Evolutionary conservation across 2,113 vertebrate species (phyloP).

Genomic region (Lagopus leucura): DNA sequence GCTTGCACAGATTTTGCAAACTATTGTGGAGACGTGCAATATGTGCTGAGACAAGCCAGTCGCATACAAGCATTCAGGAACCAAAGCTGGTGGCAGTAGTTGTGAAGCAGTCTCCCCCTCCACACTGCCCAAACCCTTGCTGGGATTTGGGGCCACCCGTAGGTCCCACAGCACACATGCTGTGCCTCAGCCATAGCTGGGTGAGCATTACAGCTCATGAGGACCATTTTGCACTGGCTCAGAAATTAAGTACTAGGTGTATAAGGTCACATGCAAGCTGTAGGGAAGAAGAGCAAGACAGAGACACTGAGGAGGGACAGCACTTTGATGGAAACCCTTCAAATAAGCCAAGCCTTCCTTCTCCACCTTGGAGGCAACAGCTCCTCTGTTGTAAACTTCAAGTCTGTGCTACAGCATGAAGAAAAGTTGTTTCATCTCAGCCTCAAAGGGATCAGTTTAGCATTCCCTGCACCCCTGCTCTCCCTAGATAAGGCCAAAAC

Average conservation of each 20-base stretch:
- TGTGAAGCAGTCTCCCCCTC: neutral
- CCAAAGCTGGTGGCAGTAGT: neutral
- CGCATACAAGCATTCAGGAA: neutral
- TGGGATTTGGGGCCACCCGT: accelerated
- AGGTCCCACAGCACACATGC: accelerated
- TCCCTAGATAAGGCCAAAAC: neutral
- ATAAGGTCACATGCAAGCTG: neutral
- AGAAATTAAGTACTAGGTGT: neutral
- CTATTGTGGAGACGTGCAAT: neutral
- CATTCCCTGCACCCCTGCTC: neutral
- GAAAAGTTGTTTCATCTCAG: neutral
- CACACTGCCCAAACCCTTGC: accelerated
- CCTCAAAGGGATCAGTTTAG: neutral
- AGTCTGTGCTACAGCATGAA: neutral
- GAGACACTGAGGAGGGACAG: neutral
- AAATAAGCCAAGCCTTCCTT: neutral
- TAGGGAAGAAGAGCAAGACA: neutral
- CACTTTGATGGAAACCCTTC: neutral
- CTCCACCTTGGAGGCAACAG: neutral
- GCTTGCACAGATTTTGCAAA: neutral
- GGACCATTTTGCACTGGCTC: neutral
- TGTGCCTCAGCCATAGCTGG: neutral
- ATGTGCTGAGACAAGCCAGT: neutral
- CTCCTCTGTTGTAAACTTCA: neutral
- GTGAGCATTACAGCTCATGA: accelerated